A percentile compares a stretch with the other conserved stretches of the same genome.
Conservation (phyloP, 1,140 invertebrate genomes). For the Cheumatopsyche charites region DNA sequence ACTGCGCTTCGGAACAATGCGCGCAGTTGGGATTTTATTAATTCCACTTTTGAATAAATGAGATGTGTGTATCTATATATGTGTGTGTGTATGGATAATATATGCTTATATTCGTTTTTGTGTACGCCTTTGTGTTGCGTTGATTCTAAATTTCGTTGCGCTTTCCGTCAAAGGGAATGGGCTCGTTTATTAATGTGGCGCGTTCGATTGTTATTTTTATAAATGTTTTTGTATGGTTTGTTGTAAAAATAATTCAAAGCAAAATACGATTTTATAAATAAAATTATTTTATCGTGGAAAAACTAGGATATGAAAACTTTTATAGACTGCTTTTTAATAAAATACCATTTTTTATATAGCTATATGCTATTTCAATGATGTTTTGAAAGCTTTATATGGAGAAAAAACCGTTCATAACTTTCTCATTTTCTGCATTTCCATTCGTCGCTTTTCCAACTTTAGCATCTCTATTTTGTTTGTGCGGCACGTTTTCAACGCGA, state of each 20-base stretch:
- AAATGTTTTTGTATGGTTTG: too few relatives aligned
- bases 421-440: constrained; percentile 30
- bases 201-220: too few relatives aligned
- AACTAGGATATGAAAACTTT: too few relatives aligned
- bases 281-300: too few relatives aligned
- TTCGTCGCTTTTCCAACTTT: constrained; percentile 23
- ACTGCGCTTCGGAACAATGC: not conserved
- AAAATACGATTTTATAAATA: too few relatives aligned
- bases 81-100: not conserved
- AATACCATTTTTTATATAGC: not conserved
- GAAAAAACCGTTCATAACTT: constrained; percentile 15
- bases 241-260: too few relatives aligned
- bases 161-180: too few relatives aligned
- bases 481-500: constrained; percentile 35
- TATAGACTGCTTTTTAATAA: too few relatives aligned
- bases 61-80: not conserved
- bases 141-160: too few relatives aligned
- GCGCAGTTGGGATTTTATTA: too few relatives aligned
- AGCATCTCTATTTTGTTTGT: constrained; percentile 38
- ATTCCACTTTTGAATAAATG: not conserved
- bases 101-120: not conserved
- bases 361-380: not conserved
- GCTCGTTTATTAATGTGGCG: too few relatives aligned
- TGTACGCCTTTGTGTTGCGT: too few relatives aligned
- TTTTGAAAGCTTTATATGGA: not conserved